Conservation (phyloP, 2,888 invertebrate species). For the Synergus umbraculus region DNA sequence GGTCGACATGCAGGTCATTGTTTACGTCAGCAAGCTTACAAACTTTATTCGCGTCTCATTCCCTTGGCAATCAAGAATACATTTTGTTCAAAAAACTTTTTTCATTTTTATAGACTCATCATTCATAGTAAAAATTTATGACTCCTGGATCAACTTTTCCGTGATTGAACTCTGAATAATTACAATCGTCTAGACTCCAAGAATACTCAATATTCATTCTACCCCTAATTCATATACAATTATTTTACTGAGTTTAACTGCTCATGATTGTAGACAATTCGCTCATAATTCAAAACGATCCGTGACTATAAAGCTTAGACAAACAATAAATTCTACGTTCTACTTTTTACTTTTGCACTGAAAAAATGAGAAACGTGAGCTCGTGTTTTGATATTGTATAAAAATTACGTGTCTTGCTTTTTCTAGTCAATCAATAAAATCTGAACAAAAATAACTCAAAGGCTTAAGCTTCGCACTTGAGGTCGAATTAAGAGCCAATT, state of each 20-base stretch:
- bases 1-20: slow-evolving; percentile 70
- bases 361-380: background rate
- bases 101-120: background rate
- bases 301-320: background rate
- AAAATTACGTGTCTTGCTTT: background rate
- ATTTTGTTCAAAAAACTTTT: background rate
- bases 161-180: background rate
- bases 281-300: background rate
- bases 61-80: slow-evolving; percentile 34
- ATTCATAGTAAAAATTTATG: background rate
- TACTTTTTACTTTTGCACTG: background rate
- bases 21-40: slow-evolving; percentile 70
- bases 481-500: slow-evolving; percentile 15
- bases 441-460: background rate
- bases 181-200: too few relatives aligned
- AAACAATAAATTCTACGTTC: background rate
- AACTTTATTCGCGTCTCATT: slow-evolving; percentile 54
- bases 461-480: background rate
- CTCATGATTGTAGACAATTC: background rate
- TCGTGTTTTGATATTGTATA: background rate
- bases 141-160: background rate
- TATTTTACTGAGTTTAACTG: background rate
- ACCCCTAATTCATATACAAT: background rate
- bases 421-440: slow-evolving; percentile 5
- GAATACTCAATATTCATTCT: background rate